phyloP scores from a whole-genome alignment of 2,113 vertebrate genomes.

The Varanus salvator region DNA sequence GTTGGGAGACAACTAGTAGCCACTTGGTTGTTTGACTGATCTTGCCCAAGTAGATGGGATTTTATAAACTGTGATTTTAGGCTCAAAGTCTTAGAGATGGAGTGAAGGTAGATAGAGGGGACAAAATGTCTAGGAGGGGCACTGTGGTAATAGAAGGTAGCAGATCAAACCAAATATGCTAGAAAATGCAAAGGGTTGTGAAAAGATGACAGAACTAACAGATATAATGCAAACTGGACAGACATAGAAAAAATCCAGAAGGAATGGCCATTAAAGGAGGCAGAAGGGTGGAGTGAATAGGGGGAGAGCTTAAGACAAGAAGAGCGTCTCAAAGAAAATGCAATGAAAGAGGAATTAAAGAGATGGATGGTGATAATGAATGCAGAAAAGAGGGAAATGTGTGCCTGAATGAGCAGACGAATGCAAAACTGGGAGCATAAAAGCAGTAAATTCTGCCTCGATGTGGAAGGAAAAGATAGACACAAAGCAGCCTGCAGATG shows the following conservation, averaged over 20 bases:
- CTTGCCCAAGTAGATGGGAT: not conserved
- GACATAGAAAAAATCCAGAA: not conserved
- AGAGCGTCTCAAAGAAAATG: not conserved
- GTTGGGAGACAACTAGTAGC: not conserved
- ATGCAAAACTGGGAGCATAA: not conserved
- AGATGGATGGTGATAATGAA: not conserved
- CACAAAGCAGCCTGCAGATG: slow-evolving; percentile 3
- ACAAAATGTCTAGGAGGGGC: not conserved
- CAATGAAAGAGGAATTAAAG: not conserved
- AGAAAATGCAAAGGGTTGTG: not conserved
- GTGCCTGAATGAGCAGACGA: not conserved
- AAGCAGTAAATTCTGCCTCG: not conserved
- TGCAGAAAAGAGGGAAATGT: not conserved
- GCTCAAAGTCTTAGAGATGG: not conserved
- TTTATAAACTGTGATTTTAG: not conserved
- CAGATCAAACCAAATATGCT: not conserved
- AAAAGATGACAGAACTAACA: not conserved
- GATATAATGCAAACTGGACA: too few relatives aligned
- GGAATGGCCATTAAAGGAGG: not conserved
- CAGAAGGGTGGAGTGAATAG: not conserved
- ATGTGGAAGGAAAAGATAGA: not conserved
- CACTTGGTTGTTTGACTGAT: not conserved
- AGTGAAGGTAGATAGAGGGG: not conserved
- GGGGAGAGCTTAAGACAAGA: not conserved
- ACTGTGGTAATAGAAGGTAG: not conserved